Conservation (phyloP, 2,888 invertebrate genomes). For the Falcaria lacertinaria region DNA sequence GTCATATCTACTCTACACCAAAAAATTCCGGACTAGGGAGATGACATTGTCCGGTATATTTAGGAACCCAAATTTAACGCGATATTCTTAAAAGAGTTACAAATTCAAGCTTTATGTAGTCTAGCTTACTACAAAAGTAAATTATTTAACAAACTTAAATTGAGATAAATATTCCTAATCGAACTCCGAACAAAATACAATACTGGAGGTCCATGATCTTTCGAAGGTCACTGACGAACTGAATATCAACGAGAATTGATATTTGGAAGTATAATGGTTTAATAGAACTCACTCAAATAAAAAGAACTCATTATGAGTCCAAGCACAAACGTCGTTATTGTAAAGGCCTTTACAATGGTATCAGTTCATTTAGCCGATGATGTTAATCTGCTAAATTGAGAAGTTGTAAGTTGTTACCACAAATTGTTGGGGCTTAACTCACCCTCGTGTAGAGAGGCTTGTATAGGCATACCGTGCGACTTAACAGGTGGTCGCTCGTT, state of each 20-base stretch:
- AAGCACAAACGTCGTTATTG: background rate
- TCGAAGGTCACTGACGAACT: background rate
- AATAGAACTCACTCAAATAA: background rate
- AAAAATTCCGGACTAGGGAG: too few species aligned
- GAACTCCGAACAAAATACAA: background rate
- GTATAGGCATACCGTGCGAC: constrained; percentile 32
- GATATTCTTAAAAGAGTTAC: too few species aligned
- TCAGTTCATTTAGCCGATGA: background rate
- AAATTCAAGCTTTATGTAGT: too few species aligned
- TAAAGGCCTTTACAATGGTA: background rate
- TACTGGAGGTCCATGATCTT: background rate
- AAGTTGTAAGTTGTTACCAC: background rate
- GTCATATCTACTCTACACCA: background rate
- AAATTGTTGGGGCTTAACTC: background rate
- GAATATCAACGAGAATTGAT: background rate
- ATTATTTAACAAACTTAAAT: too few species aligned
- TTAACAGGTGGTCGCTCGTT: constrained; percentile 39
- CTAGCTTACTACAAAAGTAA: too few species aligned
- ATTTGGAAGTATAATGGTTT: background rate
- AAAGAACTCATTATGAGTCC: background rate
- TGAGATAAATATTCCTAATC: background rate
- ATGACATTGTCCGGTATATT: too few species aligned
- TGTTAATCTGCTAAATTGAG: background rate
- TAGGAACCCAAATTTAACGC: too few species aligned
- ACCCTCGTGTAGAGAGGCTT: background rate